Conservation (phyloP, 1,140 invertebrate genomes). For the Calephelis nemesis region DNA sequence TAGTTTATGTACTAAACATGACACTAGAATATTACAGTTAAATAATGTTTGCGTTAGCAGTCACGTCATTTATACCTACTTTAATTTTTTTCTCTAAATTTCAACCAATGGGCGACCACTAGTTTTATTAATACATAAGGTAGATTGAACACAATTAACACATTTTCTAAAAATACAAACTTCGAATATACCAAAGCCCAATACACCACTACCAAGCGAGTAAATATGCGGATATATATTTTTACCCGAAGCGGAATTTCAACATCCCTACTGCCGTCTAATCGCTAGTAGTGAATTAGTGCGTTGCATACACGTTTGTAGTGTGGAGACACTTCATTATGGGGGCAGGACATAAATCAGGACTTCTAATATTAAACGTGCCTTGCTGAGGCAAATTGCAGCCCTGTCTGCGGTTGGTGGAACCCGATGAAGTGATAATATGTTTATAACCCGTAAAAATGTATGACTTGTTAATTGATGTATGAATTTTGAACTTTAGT, state of each 20-base stretch:
- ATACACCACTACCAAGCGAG: not conserved
- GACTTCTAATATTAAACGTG: constrained; percentile 80
- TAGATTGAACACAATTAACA: too few relatives aligned
- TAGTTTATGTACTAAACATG: too few relatives aligned
- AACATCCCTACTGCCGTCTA: constrained; percentile 47
- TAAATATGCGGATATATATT: constrained; percentile 41
- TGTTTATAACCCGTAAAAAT: constrained; percentile 47
- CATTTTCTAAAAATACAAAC: too few relatives aligned
- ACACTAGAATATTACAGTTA: too few relatives aligned
- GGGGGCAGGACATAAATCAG: constrained; percentile 77
- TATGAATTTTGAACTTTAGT: constrained; percentile 29
- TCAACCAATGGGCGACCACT: too few relatives aligned
- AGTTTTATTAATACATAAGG: too few relatives aligned
- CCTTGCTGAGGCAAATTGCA: constrained; percentile 72
- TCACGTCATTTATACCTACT: too few relatives aligned
- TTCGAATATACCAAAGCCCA: not conserved
- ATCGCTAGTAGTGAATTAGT: constrained; percentile 72
- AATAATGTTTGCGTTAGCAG: too few relatives aligned
- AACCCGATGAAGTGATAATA: constrained; percentile 49
- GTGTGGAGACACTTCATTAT: constrained; percentile 78
- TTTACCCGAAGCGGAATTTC: constrained; percentile 37
- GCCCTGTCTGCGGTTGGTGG: constrained; percentile 53
- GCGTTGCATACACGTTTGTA: constrained; percentile 67
- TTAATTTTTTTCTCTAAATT: too few relatives aligned
- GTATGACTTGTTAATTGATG: constrained; percentile 39